These are phyloP conservation scores for Chaenodraco wilsoni DNA, from an alignment of 2,797 vertebrate genomes.

Conservation along the genomic window DNA sequence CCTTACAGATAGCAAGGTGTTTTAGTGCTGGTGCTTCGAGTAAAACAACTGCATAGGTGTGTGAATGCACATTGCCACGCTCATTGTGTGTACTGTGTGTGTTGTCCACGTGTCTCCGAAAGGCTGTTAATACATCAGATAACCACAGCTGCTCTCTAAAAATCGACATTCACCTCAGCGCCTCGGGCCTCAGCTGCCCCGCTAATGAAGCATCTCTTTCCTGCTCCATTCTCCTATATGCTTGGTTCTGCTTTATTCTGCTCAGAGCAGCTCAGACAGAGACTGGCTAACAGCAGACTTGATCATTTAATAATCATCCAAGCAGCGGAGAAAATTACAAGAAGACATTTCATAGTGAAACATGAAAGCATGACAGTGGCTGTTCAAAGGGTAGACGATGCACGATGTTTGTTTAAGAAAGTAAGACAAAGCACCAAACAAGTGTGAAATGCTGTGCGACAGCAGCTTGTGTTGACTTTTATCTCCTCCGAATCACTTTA, in stretches of 20 bases:
- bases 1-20: slow-evolving; percentile 9
- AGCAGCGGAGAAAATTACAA: slow-evolving; percentile 45
- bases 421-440: slow-evolving; percentile 33
- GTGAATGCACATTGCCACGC: slow-evolving; percentile 34
- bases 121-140: slow-evolving; percentile 67
- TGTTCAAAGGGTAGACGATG: slow-evolving; percentile 19
- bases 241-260: slow-evolving; percentile 30
- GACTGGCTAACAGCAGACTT: slow-evolving; percentile 22
- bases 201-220: slow-evolving; percentile 71
- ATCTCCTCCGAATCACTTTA: slow-evolving; percentile 26
- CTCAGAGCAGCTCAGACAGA: slow-evolving; percentile 23
- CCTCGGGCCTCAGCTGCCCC: slow-evolving; percentile 68
- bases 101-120: slow-evolving; percentile 46
- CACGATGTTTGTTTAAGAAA: slow-evolving; percentile 25
- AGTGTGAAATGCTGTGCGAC: slow-evolving; percentile 33
- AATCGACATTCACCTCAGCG: slow-evolving; percentile 76
- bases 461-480: slow-evolving; percentile 38
- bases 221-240: slow-evolving; percentile 42
- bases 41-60: slow-evolving; percentile 3
- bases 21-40: slow-evolving; percentile 23
- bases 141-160: slow-evolving; percentile 72
- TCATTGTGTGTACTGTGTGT: slow-evolving; percentile 41
- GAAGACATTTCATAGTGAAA: slow-evolving; percentile 23
- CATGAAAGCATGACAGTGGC: slow-evolving; percentile 32
- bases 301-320: slow-evolving; percentile 50